A percentile compares a stretch with the other conserved stretches of the same genome.
These are phyloP conservation scores for Sebastes miniatus DNA, from an alignment of 2,797 vertebrate species.

Conservation along the genomic window DNA sequence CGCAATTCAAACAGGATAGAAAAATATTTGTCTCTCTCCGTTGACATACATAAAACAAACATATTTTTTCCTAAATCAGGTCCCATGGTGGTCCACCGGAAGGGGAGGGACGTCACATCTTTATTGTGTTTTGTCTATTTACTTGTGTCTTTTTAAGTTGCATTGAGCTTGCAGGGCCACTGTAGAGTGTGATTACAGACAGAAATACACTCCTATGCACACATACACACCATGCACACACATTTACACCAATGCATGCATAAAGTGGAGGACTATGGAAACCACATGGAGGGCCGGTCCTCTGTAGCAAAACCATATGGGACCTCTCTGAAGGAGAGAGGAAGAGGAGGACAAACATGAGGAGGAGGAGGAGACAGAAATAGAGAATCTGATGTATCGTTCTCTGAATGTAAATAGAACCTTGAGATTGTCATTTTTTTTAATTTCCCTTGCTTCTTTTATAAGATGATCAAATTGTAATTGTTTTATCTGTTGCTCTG, in stretches of 20 bases:
- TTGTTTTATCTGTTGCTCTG: conserved; percentile 38
- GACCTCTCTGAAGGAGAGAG: conserved; percentile 13
- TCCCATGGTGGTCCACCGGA: too few relatives aligned
- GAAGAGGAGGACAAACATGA: neutral
- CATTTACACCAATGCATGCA: neutral
- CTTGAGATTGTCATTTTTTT: conserved; percentile 68
- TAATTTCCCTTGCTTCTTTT: conserved; percentile 63
- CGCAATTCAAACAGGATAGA: too few relatives aligned
- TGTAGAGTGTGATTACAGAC: neutral
- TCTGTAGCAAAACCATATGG: conserved; percentile 58
- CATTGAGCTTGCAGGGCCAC: neutral
- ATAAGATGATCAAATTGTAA: conserved; percentile 55
- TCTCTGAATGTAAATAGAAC: conserved; percentile 80
- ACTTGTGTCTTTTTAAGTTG: neutral
- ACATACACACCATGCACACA: neutral
- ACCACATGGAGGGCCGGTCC: conserved; percentile 3
- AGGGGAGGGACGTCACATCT: too few relatives aligned
- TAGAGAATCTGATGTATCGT: conserved; percentile 41
- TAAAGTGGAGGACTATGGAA: conserved; percentile 1
- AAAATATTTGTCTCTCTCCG: too few relatives aligned
- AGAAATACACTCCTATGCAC: neutral
- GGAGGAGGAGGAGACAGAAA: conserved; percentile 2
- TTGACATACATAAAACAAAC: too few relatives aligned
- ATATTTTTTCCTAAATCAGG: too few relatives aligned
- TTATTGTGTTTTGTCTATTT: neutral